Evolutionary conservation across 2,113 vertebrate species (phyloP), one percentile per base, ranked within the genome.

Genomic region (Caranx ignobilis): DNA sequence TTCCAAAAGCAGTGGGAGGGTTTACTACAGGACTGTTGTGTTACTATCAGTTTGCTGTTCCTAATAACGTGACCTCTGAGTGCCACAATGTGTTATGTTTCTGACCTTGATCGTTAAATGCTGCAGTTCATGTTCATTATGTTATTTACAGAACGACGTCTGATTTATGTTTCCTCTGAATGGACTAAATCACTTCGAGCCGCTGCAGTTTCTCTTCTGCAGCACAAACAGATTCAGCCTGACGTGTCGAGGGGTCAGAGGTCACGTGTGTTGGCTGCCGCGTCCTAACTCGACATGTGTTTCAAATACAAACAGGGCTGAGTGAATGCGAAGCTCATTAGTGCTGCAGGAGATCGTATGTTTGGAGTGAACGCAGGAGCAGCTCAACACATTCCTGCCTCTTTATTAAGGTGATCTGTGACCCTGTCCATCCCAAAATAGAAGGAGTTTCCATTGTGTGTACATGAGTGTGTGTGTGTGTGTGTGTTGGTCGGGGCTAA

Each of bases 401-500:
- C 89, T 87, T 89, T 87, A 89, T 88, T 75, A 75, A 87, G 79
- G 68, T 82, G 87, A 91, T 89, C 89, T 85, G 72, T 88, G 81
- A 84, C 87, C 88, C 47, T 5, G 64, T 63, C 82, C 54, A 26
- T 81, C 85, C 64, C 73, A 68, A 84, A 87, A 88, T 83, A 90
- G 71, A 85, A 77, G 0, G 50, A 79, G 74, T 84, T 79, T 65
- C 72, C 70, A 77, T 78, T 86, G 78, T 89, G 59, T 61, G 64
- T 13, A 3, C 41, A 65, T 75, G 77, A 68, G 60, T 39, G 75
- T 61, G 72, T 52, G 62, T 73, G 54, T 68, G 69, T 74, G 65
- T 82, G 74, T 80, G 50, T 45, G 80, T 15, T 11, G 45, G 69
- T 45, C n/a, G 12, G 16, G 57, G 62, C 75, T 85, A 77, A 87